Evolutionary conservation across 2,888 invertebrate species (phyloP), one percentile per base, ranked within the genome.

Genomic region (Dicycla oo): DNA sequence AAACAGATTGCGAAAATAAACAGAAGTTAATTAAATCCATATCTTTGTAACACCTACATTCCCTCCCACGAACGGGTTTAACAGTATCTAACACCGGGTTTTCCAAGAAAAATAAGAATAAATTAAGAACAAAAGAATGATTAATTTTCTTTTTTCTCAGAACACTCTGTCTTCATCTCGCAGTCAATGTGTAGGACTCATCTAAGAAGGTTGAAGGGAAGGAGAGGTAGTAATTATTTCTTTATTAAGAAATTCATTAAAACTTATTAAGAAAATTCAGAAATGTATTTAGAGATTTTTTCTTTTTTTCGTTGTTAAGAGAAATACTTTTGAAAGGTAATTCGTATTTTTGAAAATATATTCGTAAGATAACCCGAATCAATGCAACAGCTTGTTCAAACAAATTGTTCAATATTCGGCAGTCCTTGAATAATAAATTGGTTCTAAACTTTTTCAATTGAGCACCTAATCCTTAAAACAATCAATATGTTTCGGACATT

Each of bases 91-190:
- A 20, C 1, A 26, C 26, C 3, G 26, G 20, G 18, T 58, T 47
- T 73, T n/a, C 23, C 23, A 34, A 74, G 23, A 38, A 45, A 40
- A 47, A 20, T 5, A 38, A 11, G 10, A 47, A 47, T n/a, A 73
- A 23, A 47, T 47, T 40, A 38, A 75, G 23, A 65, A 75, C 75
- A 75, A 71, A 75, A 75, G 13, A 71, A 34, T 34, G 13, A 75
- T 65, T 34, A 18, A 43, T 43, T 45, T 20, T 1, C 7, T 43
- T 34, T 26, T 26, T 38, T 40, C 43, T 26, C 0, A 38, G 26
- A 51, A 34, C 20, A 11, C 8, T 67, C 20, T 26, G 69, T 43
- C 13, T 74, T 75, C 13, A 26, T 75, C 38, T 26, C 7, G n/a
- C 7, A 4, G 6, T 1, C 5, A 26, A 71, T 71, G 65, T 75